Conservation (phyloP, 2,888 invertebrate species). For the Biston betularia region DNA sequence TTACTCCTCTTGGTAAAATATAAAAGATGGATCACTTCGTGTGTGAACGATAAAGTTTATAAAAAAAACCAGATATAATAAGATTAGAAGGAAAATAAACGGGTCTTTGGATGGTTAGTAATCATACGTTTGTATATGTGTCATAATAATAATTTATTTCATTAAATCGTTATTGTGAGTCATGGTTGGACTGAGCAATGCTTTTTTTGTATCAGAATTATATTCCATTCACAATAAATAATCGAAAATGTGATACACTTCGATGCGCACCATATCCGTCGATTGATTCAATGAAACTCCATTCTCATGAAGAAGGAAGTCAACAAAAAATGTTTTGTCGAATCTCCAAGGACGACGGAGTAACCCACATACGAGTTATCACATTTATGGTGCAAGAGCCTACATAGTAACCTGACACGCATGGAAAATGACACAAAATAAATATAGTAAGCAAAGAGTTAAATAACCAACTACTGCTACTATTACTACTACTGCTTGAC, state of each 20-base stretch:
- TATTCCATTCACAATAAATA: neutral
- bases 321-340: conserved; percentile 22
- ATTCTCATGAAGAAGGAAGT: conserved; percentile 7
- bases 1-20: no score
- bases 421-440: neutral
- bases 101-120: no score
- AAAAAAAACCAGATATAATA: no score
- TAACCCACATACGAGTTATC: conserved; percentile 14
- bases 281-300: neutral
- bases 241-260: neutral
- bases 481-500: no score
- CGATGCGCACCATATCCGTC: neutral
- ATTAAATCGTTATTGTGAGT: no score
- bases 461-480: neutral
- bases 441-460: neutral
- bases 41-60: no score
- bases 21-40: no score
- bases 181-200: no score
- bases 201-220: no score
- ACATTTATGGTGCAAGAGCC: conserved; percentile 2
- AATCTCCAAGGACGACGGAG: conserved; percentile 19
- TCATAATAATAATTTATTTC: no score
- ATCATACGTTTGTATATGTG: no score
- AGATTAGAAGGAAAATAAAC: no score
- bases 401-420: neutral